Evolutionary conservation across 1,140 invertebrate species (phyloP).

Genomic region (Adelges cooleyi): DNA sequence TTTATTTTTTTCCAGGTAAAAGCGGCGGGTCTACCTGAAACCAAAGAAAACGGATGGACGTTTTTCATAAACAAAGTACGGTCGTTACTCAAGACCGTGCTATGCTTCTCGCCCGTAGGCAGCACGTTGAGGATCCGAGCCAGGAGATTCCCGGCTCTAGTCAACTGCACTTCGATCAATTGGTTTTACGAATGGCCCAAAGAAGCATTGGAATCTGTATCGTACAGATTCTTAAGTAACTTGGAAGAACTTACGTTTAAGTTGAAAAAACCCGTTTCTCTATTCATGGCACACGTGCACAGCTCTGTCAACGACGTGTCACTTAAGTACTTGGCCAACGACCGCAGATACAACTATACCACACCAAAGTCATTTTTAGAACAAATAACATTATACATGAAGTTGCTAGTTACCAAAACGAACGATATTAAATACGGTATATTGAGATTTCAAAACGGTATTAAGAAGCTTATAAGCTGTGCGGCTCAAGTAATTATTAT

Average conservation of each 20-base stretch:
- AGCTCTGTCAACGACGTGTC: constrained; percentile 79
- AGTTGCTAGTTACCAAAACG: constrained; percentile 65
- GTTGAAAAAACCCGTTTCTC: constrained; percentile 54
- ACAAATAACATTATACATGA: constrained; percentile 76
- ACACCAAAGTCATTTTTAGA: constrained; percentile 95
- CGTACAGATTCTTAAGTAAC: constrained; percentile 65
- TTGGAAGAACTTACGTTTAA: constrained; percentile 54
- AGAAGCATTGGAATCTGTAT: constrained; percentile 81
- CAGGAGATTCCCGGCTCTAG: constrained; percentile 86
- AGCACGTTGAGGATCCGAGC: constrained; percentile 69
- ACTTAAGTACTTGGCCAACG: constrained; percentile 65
- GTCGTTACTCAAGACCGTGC: constrained; percentile 58
- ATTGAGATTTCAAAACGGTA: constrained; percentile 69
- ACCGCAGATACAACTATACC: constrained; percentile 88
- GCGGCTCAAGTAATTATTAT: constrained; percentile 54
- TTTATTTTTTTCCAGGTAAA: constrained; percentile 44
- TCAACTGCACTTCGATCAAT: constrained; percentile 84
- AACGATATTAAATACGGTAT: constrained; percentile 67
- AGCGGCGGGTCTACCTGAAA: constrained; percentile 66
- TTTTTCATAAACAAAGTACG: constrained; percentile 88
- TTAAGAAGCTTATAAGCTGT: constrained; percentile 73
- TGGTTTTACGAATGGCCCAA: constrained; percentile 96
- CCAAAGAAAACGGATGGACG: constrained; percentile 87
- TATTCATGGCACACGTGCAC: constrained; percentile 86
- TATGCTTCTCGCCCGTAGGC: constrained; percentile 88